A percentile compares a stretch with the other conserved stretches of the same genome.
Conservation (phyloP, 2,113 vertebrate species). For the Oryzias woworae region DNA sequence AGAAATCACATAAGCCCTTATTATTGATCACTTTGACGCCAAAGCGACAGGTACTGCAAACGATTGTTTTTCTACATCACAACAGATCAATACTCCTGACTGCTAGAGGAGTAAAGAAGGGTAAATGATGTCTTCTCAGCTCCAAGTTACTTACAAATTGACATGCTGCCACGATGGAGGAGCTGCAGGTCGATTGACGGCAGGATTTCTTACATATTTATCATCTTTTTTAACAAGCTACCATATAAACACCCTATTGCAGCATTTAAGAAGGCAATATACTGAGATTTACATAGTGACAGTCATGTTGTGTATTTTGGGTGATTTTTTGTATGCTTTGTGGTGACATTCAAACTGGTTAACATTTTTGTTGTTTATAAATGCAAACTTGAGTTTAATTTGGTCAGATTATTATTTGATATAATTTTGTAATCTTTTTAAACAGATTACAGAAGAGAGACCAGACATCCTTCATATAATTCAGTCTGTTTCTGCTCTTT, state of each 20-base stretch:
- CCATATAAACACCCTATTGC: conserved; percentile 43
- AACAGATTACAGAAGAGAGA: too few species aligned
- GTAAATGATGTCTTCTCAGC: conserved; percentile 68
- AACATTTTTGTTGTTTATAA: too few species aligned
- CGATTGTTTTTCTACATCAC: conserved; percentile 60
- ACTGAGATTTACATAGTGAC: conserved; percentile 31
- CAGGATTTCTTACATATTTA: conserved; percentile 51
- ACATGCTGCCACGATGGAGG: conserved; percentile 59
- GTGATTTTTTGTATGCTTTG: background rate
- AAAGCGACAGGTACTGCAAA: conserved; percentile 42
- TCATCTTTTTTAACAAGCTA: conserved; percentile 50
- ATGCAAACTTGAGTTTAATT: too few species aligned
- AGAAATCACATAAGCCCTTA: conserved; percentile 20
- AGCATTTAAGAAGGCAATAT: conserved; percentile 42
- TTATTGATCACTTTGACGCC: conserved; percentile 53
- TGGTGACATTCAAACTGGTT: too few species aligned
- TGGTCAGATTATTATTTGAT: too few species aligned
- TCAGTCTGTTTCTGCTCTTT: too few species aligned
- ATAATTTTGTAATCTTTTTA: too few species aligned
- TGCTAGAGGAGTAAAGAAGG: conserved; percentile 29
- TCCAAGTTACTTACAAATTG: conserved; percentile 64
- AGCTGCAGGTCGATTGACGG: conserved; percentile 53
- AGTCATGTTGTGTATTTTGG: conserved; percentile 16
- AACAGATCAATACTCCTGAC: conserved; percentile 62
- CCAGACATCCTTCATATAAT: too few species aligned